Evolutionary conservation across 2,797 vertebrate genomes (phyloP).

Genomic region (Gila robusta): DNA sequence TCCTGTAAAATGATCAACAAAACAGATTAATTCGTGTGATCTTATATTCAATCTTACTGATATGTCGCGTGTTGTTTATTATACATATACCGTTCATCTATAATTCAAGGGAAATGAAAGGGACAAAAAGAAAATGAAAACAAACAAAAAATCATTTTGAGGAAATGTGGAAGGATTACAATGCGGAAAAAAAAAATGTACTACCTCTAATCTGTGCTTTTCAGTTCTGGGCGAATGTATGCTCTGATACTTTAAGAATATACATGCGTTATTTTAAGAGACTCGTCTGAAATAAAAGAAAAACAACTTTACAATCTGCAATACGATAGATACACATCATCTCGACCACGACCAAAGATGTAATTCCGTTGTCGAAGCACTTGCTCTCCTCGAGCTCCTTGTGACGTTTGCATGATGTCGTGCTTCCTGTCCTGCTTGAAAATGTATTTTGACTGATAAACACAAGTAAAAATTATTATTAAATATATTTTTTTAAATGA

Average conservation of each 20-base stretch:
- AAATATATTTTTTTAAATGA: neutral
- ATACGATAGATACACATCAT: neutral
- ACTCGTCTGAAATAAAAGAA: neutral
- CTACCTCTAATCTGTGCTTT: neutral
- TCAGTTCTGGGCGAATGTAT: neutral
- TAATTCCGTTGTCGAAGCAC: neutral
- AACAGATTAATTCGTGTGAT: neutral
- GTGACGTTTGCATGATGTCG: neutral
- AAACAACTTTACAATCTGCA: too few relatives aligned
- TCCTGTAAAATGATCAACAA: neutral
- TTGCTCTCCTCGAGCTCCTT: neutral
- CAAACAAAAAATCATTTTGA: accelerated
- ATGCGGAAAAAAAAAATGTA: neutral
- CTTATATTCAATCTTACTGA: neutral
- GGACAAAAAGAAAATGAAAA: neutral
- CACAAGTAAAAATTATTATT: neutral
- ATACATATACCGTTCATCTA: neutral
- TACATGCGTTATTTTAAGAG: neutral
- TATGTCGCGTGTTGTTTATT: neutral
- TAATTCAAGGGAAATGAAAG: neutral
- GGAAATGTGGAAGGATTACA: neutral
- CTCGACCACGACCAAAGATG: neutral
- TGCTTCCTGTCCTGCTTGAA: neutral
- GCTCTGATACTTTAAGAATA: neutral
- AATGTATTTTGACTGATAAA: neutral